Conservation (phyloP, 2,797 vertebrate genomes). For the Mallotus villosus region DNA sequence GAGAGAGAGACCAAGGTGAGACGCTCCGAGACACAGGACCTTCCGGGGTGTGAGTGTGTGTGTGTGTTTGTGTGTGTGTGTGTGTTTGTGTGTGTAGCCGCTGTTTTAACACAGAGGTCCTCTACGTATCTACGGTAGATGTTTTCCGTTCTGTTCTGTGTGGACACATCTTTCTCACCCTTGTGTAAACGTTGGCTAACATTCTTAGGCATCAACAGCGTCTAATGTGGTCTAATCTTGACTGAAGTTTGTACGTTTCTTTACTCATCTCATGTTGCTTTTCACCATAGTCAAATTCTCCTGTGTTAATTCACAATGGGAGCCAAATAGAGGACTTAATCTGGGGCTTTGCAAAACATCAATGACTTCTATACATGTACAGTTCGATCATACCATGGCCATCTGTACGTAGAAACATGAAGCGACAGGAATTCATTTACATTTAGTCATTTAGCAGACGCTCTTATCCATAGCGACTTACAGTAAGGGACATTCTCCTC, state of each 20-base stretch:
- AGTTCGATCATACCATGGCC: constrained; percentile 1
- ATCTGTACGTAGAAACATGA: too few species aligned
- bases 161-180: constrained; percentile 93
- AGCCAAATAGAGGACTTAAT: constrained; percentile 91
- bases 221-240: constrained; percentile 94
- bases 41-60: constrained; percentile 32
- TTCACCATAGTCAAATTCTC: constrained; percentile 94
- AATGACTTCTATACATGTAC: constrained; percentile 42
- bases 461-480: too few species aligned
- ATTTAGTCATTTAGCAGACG: too few species aligned
- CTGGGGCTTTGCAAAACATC: constrained; percentile 94
- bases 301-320: constrained; percentile 89
- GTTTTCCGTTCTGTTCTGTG: constrained; percentile 83
- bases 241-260: constrained; percentile 89
- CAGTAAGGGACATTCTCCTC: too few species aligned
- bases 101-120: constrained; percentile 60
- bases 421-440: too few species aligned
- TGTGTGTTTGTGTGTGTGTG: constrained; percentile 31
- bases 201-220: constrained; percentile 87
- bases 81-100: constrained; percentile 37
- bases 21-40: constrained; percentile 40
- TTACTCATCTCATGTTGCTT: constrained; percentile 98
- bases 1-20: constrained; percentile 98
- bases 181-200: constrained; percentile 94
- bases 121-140: constrained; percentile 82